Evolutionary conservation across 1,140 invertebrate genomes (phyloP).

Genomic region (Oncopodura yosiiana): DNA sequence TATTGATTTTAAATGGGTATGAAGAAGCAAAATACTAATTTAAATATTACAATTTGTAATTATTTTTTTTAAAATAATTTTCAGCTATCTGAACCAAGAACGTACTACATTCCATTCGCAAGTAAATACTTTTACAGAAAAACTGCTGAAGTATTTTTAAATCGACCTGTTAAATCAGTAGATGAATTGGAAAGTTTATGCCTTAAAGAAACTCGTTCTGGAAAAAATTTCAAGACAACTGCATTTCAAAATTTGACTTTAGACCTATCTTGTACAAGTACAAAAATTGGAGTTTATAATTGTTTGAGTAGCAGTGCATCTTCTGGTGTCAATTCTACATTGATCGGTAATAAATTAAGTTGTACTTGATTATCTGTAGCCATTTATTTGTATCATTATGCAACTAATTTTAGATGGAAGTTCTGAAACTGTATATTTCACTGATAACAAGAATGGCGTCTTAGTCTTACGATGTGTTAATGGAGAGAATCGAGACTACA

Average conservation of each 20-base stretch:
- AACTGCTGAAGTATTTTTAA: slow-evolving; percentile 9
- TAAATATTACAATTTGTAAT: background rate
- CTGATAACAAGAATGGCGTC: slow-evolving; percentile 2
- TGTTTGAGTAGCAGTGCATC: slow-evolving; percentile 2
- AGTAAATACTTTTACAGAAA: slow-evolving; percentile 1
- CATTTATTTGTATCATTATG: background rate
- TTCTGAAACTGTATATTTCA: background rate
- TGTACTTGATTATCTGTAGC: background rate
- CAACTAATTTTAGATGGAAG: slow-evolving; percentile 1
- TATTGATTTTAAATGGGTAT: slow-evolving; percentile 7
- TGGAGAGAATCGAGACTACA: slow-evolving; percentile 4
- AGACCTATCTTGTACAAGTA: slow-evolving; percentile 5
- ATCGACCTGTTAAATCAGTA: slow-evolving; percentile 10
- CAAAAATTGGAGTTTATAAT: slow-evolving; percentile 4
- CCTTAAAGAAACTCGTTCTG: background rate
- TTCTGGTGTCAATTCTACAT: slow-evolving; percentile 1
- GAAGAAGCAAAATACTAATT: background rate
- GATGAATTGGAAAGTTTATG: slow-evolving; percentile 12
- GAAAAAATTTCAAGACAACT: slow-evolving; percentile 14
- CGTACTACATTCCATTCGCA: slow-evolving; percentile 8
- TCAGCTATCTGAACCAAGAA: background rate
- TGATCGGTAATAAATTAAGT: slow-evolving; percentile 1
- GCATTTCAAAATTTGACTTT: slow-evolving; percentile 2
- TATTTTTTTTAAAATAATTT: background rate
- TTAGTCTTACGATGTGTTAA: slow-evolving; percentile 9